phyloP scores from a whole-genome alignment of 2,888 invertebrate genomes.

The Macaria liturata region DNA sequence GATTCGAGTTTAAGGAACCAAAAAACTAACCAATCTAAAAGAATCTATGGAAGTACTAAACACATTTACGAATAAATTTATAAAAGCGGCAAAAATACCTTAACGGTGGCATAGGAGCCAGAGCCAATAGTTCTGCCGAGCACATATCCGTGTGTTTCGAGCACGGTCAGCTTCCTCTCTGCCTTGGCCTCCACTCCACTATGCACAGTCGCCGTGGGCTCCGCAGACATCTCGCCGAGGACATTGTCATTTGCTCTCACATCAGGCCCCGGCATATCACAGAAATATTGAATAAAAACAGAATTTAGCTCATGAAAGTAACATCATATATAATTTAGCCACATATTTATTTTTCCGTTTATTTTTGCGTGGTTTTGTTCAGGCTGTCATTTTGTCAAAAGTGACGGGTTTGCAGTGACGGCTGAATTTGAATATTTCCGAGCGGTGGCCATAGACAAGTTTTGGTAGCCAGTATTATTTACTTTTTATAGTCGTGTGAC shows the following conservation, averaged over 20 bases:
- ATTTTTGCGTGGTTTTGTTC: conserved; percentile 58
- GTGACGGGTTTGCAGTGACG: conserved; percentile 44
- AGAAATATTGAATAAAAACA: conserved; percentile 61
- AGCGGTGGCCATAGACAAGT: conserved; percentile 37
- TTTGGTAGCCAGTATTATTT: conserved; percentile 34
- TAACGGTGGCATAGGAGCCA: conserved; percentile 93
- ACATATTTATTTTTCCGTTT: conserved; percentile 61
- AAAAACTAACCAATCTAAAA: too few species aligned
- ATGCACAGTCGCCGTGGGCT: conserved; percentile 72
- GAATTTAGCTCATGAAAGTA: conserved; percentile 57
- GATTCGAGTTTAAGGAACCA: too few species aligned
- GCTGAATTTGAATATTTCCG: conserved; percentile 51
- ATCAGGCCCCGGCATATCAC: conserved; percentile 82
- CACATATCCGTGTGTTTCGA: conserved; percentile 90
- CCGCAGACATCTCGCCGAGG: conserved; percentile 76
- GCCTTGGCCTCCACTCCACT: conserved; percentile 70
- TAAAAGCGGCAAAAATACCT: conserved; percentile 68
- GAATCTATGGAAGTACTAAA: too few species aligned
- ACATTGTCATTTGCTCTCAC: conserved; percentile 78
- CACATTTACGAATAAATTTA: too few species aligned
- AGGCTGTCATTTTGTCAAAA: conserved; percentile 69
- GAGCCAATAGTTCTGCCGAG: conserved; percentile 90
- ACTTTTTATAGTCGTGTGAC: not conserved
- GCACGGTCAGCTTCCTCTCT: conserved; percentile 84
- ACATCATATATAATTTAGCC: conserved; percentile 72